Evolutionary conservation across 2,113 vertebrate species (phyloP).

Genomic region (Ivindomyrus marchei): DNA sequence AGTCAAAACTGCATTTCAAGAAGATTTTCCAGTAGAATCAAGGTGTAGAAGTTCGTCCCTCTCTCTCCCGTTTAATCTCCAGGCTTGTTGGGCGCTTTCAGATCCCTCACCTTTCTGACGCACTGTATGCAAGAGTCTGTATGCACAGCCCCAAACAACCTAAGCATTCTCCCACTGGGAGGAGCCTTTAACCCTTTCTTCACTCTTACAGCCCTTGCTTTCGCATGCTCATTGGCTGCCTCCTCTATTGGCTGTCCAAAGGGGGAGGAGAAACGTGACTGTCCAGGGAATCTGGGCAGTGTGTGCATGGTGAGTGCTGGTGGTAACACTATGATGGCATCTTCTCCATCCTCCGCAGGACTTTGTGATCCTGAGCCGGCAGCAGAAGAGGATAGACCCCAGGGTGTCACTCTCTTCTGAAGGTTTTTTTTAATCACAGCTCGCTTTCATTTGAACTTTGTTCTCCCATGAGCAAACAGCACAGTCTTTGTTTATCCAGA

Average conservation of each 20-base stretch:
- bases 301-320: background rate
- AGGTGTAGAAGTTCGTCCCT: background rate
- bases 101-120: slow-evolving; percentile 52
- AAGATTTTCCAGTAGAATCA: slow-evolving; percentile 28
- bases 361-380: background rate
- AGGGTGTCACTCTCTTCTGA: background rate
- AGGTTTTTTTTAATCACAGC: background rate
- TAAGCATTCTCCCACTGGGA: background rate
- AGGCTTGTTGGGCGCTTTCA: slow-evolving; percentile 21
- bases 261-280: background rate
- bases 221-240: background rate
- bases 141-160: background rate
- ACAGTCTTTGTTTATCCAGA: background rate
- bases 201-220: background rate
- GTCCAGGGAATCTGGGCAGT: background rate
- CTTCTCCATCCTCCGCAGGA: background rate
- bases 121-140: slow-evolving; percentile 38
- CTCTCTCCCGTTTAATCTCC: background rate
- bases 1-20: slow-evolving; percentile 56
- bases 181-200: slow-evolving; percentile 8
- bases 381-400: background rate
- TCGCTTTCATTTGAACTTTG: background rate
- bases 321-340: background rate
- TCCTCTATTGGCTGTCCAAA: background rate
- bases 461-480: background rate